phyloP scores from a whole-genome alignment of 2,113 vertebrate genomes.

The Pterocles burchelli region DNA sequence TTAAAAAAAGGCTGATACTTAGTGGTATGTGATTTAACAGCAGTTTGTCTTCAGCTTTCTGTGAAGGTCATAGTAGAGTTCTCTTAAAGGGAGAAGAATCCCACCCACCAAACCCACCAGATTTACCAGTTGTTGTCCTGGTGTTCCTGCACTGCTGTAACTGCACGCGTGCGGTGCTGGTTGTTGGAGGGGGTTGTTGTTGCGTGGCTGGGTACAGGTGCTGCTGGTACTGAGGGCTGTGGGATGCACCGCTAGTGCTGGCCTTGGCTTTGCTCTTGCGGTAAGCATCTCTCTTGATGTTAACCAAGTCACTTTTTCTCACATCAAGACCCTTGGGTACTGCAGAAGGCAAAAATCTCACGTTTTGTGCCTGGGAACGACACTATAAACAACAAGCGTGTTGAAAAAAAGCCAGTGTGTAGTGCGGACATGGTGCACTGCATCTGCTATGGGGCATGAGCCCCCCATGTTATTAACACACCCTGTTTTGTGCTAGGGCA shows the following conservation, averaged over 20 bases:
- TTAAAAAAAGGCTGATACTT: not conserved
- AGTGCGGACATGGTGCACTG: rapidly evolving
- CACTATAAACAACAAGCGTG: not conserved
- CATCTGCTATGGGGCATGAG: not conserved
- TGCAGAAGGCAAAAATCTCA: not conserved
- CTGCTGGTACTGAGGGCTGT: not conserved
- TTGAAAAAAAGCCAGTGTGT: not conserved
- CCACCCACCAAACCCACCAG: not conserved
- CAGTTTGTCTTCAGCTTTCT: not conserved
- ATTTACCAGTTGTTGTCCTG: no score
- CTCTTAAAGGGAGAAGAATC: not conserved
- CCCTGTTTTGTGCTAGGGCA: not conserved
- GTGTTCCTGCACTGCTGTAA: not conserved
- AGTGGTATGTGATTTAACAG: not conserved
- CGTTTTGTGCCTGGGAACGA: not conserved
- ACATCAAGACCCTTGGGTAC: not conserved
- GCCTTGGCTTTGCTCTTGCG: not conserved
- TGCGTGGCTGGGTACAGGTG: not conserved
- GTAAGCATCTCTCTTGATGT: not conserved
- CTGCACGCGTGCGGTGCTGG: rapidly evolving
- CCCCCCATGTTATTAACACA: rapidly evolving
- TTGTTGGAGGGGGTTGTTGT: not conserved
- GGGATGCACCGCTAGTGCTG: not conserved
- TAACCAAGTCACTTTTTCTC: not conserved
- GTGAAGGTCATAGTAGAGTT: not conserved